A percentile compares a stretch with the other conserved stretches of the same genome.
These are phyloP conservation scores for Phrynosoma blainvillii DNA, from an alignment of 2,113 vertebrate species.

Conservation along the genomic window DNA sequence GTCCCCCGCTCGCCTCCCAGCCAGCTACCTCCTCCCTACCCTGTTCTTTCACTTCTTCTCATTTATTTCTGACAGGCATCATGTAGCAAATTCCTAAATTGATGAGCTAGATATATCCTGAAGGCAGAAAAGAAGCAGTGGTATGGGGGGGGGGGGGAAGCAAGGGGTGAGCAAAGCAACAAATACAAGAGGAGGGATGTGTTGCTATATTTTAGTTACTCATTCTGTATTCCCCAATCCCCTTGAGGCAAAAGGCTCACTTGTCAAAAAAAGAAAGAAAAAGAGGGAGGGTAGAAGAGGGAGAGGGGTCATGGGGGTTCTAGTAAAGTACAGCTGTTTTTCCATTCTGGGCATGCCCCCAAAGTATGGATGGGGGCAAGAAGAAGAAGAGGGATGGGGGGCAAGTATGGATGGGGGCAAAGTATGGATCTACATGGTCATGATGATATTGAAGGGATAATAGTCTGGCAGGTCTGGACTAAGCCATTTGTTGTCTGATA, in stretches of 20 bases:
- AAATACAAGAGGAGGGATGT: neutral
- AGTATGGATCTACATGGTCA: neutral
- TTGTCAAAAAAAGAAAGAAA: neutral
- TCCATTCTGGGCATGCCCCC: too few relatives aligned
- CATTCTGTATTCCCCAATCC: neutral
- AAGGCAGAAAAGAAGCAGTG: neutral
- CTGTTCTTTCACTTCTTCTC: constrained; percentile 13
- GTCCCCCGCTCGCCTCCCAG: neutral
- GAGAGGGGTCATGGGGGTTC: neutral
- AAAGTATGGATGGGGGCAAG: neutral
- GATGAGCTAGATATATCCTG: constrained; percentile 7
- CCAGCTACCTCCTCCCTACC: neutral
- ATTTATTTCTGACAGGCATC: constrained; percentile 52
- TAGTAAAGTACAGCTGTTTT: too few relatives aligned
- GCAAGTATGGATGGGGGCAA: neutral
- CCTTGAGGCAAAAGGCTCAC: neutral
- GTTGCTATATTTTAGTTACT: neutral
- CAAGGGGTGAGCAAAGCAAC: neutral
- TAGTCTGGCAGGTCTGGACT: too few relatives aligned
- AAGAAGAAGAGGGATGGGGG: neutral
- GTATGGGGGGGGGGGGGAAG: neutral
- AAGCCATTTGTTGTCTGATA: neutral
- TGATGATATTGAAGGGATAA: neutral
- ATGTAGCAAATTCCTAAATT: constrained; percentile 31
- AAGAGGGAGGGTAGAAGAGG: neutral